These are phyloP conservation scores for Drosophila kikkawai DNA, from an alignment of 1,140 invertebrate species.

Conservation along the genomic window DNA sequence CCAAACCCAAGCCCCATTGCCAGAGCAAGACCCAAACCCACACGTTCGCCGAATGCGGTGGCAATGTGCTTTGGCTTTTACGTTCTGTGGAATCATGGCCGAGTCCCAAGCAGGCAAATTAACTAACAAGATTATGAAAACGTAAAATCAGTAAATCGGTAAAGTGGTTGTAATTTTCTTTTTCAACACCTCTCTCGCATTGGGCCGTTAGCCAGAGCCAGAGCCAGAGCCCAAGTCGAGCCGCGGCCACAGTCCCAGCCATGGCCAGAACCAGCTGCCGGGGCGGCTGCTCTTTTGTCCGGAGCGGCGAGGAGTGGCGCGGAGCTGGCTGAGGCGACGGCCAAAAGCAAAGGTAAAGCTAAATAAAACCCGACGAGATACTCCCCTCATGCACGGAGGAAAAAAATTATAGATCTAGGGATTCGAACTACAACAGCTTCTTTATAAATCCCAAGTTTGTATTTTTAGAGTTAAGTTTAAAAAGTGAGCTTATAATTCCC, in stretches of 20 bases:
- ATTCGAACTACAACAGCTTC: not conserved
- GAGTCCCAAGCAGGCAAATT: conserved; percentile 74
- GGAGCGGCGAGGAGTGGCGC: conserved; percentile 24
- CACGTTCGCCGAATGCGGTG: conserved; percentile 57
- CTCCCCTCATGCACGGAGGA: conserved; percentile 29
- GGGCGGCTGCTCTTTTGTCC: conserved; percentile 71
- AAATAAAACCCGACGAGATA: conserved; percentile 55
- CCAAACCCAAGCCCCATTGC: not conserved
- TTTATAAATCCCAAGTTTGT: not conserved
- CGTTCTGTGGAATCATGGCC: conserved; percentile 52
- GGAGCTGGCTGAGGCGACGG: conserved; percentile 18
- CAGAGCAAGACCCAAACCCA: conserved; percentile 34
- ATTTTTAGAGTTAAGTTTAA: not conserved
- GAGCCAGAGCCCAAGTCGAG: conserved; percentile 38
- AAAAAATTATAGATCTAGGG: not conserved
- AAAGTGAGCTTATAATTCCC: not conserved
- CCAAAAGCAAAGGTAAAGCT: conserved; percentile 49
- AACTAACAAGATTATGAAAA: conserved; percentile 84
- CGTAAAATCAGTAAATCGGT: conserved; percentile 84
- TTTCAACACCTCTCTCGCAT: conserved; percentile 82
- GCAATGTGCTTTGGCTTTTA: conserved; percentile 58
- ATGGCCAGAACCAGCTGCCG: conserved; percentile 59
- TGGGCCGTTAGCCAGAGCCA: conserved; percentile 73
- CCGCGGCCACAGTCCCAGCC: conserved; percentile 42
- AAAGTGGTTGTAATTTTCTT: conserved; percentile 84